Base-by-base conservation (phyloP, 2,888 invertebrate species). In the Drosophila meridionalis region DNA sequence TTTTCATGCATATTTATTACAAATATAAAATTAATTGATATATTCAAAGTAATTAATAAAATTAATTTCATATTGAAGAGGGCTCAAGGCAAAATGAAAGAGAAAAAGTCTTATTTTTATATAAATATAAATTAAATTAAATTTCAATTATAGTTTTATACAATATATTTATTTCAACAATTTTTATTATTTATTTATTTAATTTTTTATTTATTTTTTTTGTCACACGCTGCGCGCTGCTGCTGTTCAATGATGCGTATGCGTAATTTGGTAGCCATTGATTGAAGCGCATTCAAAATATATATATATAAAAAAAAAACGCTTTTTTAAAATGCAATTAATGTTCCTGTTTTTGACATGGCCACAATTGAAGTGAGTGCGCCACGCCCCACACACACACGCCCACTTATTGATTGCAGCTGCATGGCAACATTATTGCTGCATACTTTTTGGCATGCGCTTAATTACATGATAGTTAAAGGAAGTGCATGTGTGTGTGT, bases 401-500 rank as follows among this genome's bases (percentile, higher is more conserved):
- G 83, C 83, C 76, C 73, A 52, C 69, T 59, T 82, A 87, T 85
- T 87, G 84, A 84, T 84, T 87, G 78, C 47, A 43, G 47, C 40
- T 59, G 72, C 79, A 59, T 53, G 60, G 63, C 63, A 64, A 58
- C 81, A 81, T 75, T 87, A 67, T 79, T 86, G 86, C 57, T 86
- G 85, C 88, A 86, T 86, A 88, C 78, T 85, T 88, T 86, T 80
- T 82, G 81, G 80, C 86, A 80, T 88, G 88, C 74, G 84, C 88
- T 86, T 88, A 85, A 85, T 85, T 85, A 83, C 88, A 86, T 80
- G 78, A 83, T 78, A 69, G 81, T 79, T 67, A 76, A 78, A 69
- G 63, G 38, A 45, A 26, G 12, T 40, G 4, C 26, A 8, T 45
- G 32, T 50, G 38, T 14, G 42, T 45, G 30, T 28, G 8, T 38